These are phyloP conservation scores for Saxidomus purpurata DNA, from an alignment of 1,140 invertebrate species.

Conservation along the genomic window DNA sequence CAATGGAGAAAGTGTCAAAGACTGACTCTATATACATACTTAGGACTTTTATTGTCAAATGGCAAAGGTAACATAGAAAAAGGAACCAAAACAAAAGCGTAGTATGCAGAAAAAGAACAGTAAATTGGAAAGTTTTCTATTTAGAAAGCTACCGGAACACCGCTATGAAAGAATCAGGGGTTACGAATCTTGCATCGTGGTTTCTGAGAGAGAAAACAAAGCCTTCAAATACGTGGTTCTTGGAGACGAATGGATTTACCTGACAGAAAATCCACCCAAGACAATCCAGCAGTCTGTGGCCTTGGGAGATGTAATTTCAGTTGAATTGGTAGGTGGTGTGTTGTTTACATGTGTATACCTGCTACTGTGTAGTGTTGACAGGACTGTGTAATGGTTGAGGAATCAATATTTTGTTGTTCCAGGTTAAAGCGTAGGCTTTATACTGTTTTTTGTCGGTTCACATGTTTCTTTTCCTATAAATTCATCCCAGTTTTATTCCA, in stretches of 20 bases:
- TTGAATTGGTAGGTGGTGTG: slow-evolving; percentile 84
- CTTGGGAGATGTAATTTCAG: slow-evolving; percentile 84
- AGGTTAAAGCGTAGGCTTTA: too few species aligned
- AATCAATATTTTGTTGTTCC: too few species aligned
- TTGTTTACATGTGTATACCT: slow-evolving; percentile 14
- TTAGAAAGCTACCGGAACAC: slow-evolving; percentile 80
- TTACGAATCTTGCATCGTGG: slow-evolving; percentile 85
- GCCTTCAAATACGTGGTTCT: slow-evolving; percentile 84
- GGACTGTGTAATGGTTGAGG: not conserved
- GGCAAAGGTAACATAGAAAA: slow-evolving; percentile 18
- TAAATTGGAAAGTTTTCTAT: slow-evolving; percentile 85
- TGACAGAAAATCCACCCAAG: slow-evolving; percentile 85
- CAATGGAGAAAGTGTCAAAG: slow-evolving; percentile 26
- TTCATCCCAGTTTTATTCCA: too few species aligned
- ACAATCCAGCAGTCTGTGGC: slow-evolving; percentile 77
- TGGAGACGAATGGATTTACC: slow-evolving; percentile 84
- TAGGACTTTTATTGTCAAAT: not conserved
- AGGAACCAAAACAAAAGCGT: slow-evolving; percentile 66
- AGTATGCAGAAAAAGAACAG: slow-evolving; percentile 81
- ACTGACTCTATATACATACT: not conserved
- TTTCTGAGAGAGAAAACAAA: slow-evolving; percentile 84
- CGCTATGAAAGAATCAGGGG: slow-evolving; percentile 84
- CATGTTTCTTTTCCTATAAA: too few species aligned
- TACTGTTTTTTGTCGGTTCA: too few species aligned
- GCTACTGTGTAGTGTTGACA: slow-evolving; percentile 21